Evolutionary conservation across 2,113 vertebrate species (phyloP).

Genomic region (Gallinago media): DNA sequence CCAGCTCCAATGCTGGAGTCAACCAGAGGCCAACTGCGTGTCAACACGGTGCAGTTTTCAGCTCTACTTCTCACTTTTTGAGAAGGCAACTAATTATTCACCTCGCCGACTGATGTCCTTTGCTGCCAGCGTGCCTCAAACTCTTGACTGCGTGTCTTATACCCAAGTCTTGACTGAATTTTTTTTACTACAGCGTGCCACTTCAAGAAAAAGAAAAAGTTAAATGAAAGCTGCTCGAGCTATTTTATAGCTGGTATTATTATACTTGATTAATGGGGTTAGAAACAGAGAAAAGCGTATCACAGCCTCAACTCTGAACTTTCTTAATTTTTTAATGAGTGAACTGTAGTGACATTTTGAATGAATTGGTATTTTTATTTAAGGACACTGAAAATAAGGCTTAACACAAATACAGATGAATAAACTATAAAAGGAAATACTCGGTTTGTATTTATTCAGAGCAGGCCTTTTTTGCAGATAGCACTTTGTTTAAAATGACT

Average conservation of each 20-base stretch:
- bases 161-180: neutral
- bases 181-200: neutral
- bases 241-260: neutral
- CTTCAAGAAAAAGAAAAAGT: neutral
- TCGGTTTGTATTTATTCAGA: neutral
- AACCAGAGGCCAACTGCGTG: neutral
- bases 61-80: neutral
- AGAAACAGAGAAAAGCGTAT: neutral
- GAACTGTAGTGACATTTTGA: neutral
- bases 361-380: neutral
- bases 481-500: constrained; percentile 2
- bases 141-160: neutral
- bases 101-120: neutral
- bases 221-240: neutral
- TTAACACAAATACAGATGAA: neutral
- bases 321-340: neutral
- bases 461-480: neutral
- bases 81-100: neutral
- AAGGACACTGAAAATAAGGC: neutral
- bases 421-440: neutral
- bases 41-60: neutral
- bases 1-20: neutral
- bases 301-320: neutral
- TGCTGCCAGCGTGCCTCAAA: neutral
- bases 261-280: neutral